Percentiles rank a stretch among this genome's conserved stretches.
phyloP scores from a whole-genome alignment of 2,113 vertebrate genomes.

The Dascyllus trimaculatus region DNA sequence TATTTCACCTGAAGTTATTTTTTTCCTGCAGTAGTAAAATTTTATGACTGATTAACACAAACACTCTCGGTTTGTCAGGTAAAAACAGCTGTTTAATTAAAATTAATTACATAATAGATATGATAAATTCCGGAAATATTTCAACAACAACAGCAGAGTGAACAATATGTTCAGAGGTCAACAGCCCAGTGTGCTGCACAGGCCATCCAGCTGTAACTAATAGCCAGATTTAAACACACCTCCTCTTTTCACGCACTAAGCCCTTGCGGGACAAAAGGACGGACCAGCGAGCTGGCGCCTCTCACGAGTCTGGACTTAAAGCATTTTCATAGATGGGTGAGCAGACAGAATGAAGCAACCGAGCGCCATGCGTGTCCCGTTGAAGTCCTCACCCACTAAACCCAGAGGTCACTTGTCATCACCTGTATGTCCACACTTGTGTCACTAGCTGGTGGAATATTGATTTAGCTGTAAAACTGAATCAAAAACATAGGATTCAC shows the following conservation, averaged over 20 bases:
- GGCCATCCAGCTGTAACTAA: slow-evolving; percentile 76
- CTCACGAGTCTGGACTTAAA: slow-evolving; percentile 81
- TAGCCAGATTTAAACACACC: slow-evolving; percentile 68
- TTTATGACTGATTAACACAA: not conserved
- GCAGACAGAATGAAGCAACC: slow-evolving; percentile 85
- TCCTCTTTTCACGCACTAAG: slow-evolving; percentile 78
- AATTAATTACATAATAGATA: no score
- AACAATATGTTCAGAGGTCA: slow-evolving; percentile 45
- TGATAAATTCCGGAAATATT: not conserved
- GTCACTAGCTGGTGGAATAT: not conserved
- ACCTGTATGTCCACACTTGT: not conserved
- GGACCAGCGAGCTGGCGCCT: slow-evolving; percentile 62
- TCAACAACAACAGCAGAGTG: slow-evolving; percentile 14
- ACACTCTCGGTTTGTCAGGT: not conserved
- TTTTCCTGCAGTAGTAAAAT: not conserved
- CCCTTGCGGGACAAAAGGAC: slow-evolving; percentile 76
- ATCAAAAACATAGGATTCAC: not conserved
- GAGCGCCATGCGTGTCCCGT: slow-evolving; percentile 32
- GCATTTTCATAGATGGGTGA: slow-evolving; percentile 86
- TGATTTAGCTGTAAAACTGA: not conserved
- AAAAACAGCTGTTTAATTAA: no score
- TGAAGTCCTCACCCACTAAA: slow-evolving; percentile 46
- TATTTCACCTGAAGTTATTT: not conserved
- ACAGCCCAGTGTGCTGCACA: slow-evolving; percentile 30
- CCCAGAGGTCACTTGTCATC: slow-evolving; percentile 41